Base-by-base conservation (phyloP, 2,797 vertebrate species). In the Anniella stebbinsi region DNA sequence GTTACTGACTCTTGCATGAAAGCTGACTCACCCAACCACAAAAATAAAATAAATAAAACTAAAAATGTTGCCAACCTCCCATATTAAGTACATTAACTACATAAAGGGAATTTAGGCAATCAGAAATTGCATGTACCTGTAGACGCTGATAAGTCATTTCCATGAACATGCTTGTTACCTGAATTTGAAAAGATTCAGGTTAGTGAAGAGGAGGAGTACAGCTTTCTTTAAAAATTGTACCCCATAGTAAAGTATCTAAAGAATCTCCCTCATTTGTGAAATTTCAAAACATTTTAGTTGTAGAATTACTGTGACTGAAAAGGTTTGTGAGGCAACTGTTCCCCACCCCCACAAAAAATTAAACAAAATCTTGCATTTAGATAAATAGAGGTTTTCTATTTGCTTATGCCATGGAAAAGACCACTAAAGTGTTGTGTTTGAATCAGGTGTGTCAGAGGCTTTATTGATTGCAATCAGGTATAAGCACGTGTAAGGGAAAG, bases 111-210 rank as follows among this genome's bases (percentile, higher is more conserved):
- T 76, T 83, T 1, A 36, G 9, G 84, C 70, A 88, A 88, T 73
- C 23, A 90, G 57, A 90, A 92, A 81, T 1, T 78, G 70, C 33
- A 36, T 66, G 76, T 88, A 88, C 87, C 89, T 89, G 81, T 54
- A 88, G 78, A 89, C n/a, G 69, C 76, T 72, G 72, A 76, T 86
- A 90, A 60, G 51, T 45, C 90, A 89, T 87, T 90, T 92, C 80
- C 60, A 90, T 76, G 67, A 70, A 69, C 8, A 4, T 57, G 85
- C 54, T 82, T 76, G 66, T 70, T 60, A 90, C 25, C 36, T 70
- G 87, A 72, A 88, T 69, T 88, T 87, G 57, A 81, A 83, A 89
- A 91, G 33, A 72, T 38, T 91, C 84, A 87, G 36, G 70, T 92
- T 87, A 84, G 36, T 87, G 90, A 86, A 86, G 28, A 60, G 13